A percentile compares a stretch with the other conserved stretches of the same genome.
These are phyloP conservation scores for Drosophila vallismaia DNA, from an alignment of 2,888 invertebrate species.

Conservation along the genomic window DNA sequence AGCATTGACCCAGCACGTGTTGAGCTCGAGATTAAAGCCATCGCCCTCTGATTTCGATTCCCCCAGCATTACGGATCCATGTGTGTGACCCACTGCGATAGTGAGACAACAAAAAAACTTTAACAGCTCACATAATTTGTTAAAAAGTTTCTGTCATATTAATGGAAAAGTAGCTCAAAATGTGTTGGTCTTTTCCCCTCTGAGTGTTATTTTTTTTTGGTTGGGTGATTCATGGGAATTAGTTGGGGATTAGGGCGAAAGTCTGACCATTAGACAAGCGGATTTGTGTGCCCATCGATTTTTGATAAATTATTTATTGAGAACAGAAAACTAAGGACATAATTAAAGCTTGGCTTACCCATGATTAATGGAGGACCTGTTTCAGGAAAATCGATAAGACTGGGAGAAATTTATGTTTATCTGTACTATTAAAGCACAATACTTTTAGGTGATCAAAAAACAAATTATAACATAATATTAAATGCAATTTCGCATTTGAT, in stretches of 20 bases:
- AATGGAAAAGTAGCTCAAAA: slow-evolving; percentile 71
- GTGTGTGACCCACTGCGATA: slow-evolving; percentile 39
- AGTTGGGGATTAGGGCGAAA: slow-evolving; percentile 59
- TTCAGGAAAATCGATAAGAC: slow-evolving; percentile 13
- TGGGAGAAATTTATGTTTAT: too few species aligned
- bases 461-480: slow-evolving; percentile 5
- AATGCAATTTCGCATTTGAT: slow-evolving; percentile 33
- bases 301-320: slow-evolving; percentile 72
- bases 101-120: slow-evolving; percentile 33
- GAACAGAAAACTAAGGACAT: slow-evolving; percentile 50
- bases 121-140: slow-evolving; percentile 75
- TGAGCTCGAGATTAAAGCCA: slow-evolving; percentile 39
- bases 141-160: slow-evolving; percentile 77
- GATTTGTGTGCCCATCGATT: slow-evolving; percentile 67
- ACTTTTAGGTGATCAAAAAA: slow-evolving; percentile 1
- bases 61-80: slow-evolving; percentile 8
- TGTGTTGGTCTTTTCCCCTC: slow-evolving; percentile 34
- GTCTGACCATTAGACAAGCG: slow-evolving; percentile 47
- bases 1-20: slow-evolving; percentile 44
- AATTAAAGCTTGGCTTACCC: slow-evolving; percentile 59
- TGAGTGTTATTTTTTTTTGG: slow-evolving; percentile 15
- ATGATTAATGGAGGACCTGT: slow-evolving; percentile 63
- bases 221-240: slow-evolving; percentile 65
- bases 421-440: slow-evolving; percentile 6
- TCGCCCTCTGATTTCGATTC: background rate